Percentiles rank a stretch among this genome's conserved stretches.
phyloP scores from a whole-genome alignment of 2,113 vertebrate species.

The Pituophis catenifer region DNA sequence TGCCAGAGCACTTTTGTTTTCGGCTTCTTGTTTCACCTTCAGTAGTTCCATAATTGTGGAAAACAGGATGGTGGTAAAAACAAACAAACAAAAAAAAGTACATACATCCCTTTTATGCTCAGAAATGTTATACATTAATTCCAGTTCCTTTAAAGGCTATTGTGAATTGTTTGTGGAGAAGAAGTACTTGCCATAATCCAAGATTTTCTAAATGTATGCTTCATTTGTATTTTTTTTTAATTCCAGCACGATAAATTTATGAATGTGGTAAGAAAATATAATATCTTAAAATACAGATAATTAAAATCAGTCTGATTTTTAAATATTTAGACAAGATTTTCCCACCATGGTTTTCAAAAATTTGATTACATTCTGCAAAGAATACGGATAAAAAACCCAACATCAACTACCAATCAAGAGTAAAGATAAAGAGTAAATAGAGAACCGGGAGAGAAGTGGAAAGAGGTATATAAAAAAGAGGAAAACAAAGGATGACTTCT shows the following conservation, averaged over 20 bases:
- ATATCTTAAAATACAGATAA: not conserved
- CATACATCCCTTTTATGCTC: not conserved
- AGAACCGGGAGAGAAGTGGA: too few relatives aligned
- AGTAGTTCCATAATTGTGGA: conserved; percentile 30
- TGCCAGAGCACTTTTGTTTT: conserved; percentile 25
- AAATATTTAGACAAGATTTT: not conserved
- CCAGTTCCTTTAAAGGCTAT: conserved; percentile 19
- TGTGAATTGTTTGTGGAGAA: not conserved
- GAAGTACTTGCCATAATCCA: not conserved
- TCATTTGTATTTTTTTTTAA: not conserved
- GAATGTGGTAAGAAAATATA: not conserved
- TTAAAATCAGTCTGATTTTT: not conserved
- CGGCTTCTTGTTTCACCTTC: conserved; percentile 40
- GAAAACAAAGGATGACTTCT: too few relatives aligned
- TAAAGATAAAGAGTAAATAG: too few relatives aligned
- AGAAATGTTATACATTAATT: conserved; percentile 1
- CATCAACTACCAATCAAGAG: too few relatives aligned
- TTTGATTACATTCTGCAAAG: too few relatives aligned
- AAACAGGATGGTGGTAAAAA: not conserved
- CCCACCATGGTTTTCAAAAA: not conserved
- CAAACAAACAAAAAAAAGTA: not conserved
- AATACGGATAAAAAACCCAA: too few relatives aligned
- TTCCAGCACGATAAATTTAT: not conserved
- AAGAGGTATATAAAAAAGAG: too few relatives aligned
- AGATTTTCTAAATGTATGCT: not conserved